phyloP scores from a whole-genome alignment of 2,888 invertebrate genomes.

The Anticlea derivata region DNA sequence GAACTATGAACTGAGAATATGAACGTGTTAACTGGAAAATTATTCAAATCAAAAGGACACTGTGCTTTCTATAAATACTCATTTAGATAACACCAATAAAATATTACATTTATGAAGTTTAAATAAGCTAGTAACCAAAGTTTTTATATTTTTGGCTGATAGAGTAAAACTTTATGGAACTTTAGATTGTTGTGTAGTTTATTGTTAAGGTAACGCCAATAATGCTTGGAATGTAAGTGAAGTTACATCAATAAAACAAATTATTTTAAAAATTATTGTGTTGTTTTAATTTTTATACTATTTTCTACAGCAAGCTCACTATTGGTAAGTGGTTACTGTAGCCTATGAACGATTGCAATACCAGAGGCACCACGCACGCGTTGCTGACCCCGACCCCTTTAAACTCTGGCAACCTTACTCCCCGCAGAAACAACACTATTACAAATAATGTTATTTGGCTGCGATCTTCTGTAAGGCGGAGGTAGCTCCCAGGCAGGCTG shows the following conservation, averaged over 20 bases:
- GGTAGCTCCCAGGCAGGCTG: no score
- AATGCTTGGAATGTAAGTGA: conserved; percentile 70
- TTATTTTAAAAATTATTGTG: conserved; percentile 53
- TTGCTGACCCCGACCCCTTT: no score
- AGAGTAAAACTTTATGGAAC: conserved; percentile 44
- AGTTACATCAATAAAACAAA: conserved; percentile 74
- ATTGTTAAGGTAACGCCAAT: conserved; percentile 65
- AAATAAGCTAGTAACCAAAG: conserved; percentile 81
- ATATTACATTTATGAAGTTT: conserved; percentile 54
- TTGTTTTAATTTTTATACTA: conserved; percentile 35
- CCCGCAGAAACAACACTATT: no score
- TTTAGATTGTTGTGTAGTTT: conserved; percentile 68
- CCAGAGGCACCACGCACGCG: no score
- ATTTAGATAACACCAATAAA: conserved; percentile 54
- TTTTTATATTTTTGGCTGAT: conserved; percentile 76
- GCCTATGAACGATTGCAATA: no score
- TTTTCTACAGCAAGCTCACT: no score
- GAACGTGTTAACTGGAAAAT: conserved; percentile 51
- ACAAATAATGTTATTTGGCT: no score
- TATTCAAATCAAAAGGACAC: conserved; percentile 20
- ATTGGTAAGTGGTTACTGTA: no score
- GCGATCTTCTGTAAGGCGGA: no score
- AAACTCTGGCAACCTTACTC: no score
- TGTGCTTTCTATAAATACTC: conserved; percentile 54
- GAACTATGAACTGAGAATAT: no score